A percentile compares a stretch with the other conserved stretches of the same genome.
Evolutionary conservation across 1,140 invertebrate species (phyloP).

Genomic region (Augochlora pura): DNA sequence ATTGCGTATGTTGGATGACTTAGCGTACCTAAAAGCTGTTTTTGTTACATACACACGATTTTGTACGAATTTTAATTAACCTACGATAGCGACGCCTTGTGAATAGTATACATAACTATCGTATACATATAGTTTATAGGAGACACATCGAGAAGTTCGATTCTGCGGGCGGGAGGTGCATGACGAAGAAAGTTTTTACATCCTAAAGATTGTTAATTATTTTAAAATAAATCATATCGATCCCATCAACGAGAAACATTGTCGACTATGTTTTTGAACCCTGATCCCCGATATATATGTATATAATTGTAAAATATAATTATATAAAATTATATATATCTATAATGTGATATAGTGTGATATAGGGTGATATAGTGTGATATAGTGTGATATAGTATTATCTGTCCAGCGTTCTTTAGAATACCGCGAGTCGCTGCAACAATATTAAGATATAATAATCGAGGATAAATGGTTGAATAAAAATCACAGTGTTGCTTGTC

Average conservation of each 20-base stretch:
- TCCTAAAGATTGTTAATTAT: constrained; percentile 75
- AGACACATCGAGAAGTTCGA: constrained; percentile 19
- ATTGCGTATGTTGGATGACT: constrained; percentile 32
- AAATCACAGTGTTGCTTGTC: background rate
- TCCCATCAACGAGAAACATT: constrained; percentile 27
- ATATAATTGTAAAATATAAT: too few relatives aligned
- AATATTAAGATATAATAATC: background rate
- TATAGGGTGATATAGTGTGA: too few relatives aligned
- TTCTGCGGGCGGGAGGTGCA: constrained; percentile 1
- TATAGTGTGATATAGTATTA: too few relatives aligned
- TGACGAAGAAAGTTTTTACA: constrained; percentile 36
- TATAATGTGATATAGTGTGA: too few relatives aligned
- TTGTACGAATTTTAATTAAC: constrained; percentile 77
- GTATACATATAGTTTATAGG: constrained; percentile 66
- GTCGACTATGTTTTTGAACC: background rate
- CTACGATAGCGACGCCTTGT: constrained; percentile 65
- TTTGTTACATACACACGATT: constrained; percentile 75
- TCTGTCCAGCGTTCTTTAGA: too few relatives aligned
- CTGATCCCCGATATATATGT: too few relatives aligned
- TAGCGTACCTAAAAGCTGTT: constrained; percentile 67
- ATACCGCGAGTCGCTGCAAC: too few relatives aligned
- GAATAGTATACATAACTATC: constrained; percentile 78
- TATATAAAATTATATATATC: too few relatives aligned
- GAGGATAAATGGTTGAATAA: background rate
- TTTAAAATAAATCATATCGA: constrained; percentile 74